These are phyloP conservation scores for Amphipyra tragopoginis DNA, from an alignment of 2,888 invertebrate species.

Conservation along the genomic window DNA sequence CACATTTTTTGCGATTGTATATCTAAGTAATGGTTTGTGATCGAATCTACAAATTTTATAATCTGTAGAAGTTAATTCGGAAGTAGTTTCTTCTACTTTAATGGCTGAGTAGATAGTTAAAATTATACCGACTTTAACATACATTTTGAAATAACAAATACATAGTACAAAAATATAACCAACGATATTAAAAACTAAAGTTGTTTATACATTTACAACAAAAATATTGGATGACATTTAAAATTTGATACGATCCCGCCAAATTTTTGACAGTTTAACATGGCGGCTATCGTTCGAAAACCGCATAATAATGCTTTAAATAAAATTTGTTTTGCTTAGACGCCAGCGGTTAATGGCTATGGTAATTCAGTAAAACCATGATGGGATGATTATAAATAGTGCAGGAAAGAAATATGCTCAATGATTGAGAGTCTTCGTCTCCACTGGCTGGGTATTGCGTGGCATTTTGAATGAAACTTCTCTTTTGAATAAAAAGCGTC, in stretches of 20 bases:
- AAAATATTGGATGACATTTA: constrained; percentile 7
- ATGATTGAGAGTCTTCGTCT: constrained; percentile 76
- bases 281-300: constrained; percentile 71
- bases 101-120: constrained; percentile 54
- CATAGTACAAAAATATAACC: constrained; percentile 47
- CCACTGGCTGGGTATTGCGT: constrained; percentile 65
- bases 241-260: constrained; percentile 41
- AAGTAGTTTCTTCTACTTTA: constrained; percentile 46
- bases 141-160: constrained; percentile 37
- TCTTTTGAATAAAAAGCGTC: too few species aligned
- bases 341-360: constrained; percentile 71
- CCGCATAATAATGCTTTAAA: constrained; percentile 75
- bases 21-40: constrained; percentile 13
- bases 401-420: constrained; percentile 81
- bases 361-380: constrained; percentile 73
- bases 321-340: constrained; percentile 77
- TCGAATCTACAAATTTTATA: constrained; percentile 4
- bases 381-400: constrained; percentile 72
- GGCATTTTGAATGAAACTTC: background rate
- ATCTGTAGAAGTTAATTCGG: constrained; percentile 36
- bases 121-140: constrained; percentile 38
- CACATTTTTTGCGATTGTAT: constrained; percentile 17
- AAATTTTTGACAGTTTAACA: constrained; percentile 47
- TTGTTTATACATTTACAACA: constrained; percentile 28
- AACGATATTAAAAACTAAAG: constrained; percentile 27